phyloP scores from a whole-genome alignment of 2,113 vertebrate species.

The Xiphophorus maculatus region DNA sequence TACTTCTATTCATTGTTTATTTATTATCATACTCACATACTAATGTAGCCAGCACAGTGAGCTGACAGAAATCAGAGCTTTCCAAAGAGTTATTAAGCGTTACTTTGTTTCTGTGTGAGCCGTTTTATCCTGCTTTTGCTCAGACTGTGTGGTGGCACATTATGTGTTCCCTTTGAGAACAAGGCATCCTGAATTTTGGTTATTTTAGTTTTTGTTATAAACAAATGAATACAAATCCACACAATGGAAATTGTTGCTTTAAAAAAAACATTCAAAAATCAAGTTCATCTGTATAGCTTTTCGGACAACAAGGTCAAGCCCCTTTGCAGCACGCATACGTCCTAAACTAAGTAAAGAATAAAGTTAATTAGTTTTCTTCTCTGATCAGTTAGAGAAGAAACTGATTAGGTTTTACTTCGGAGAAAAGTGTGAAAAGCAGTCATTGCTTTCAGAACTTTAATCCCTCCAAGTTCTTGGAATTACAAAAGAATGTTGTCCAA shows the following conservation, averaged over 20 bases:
- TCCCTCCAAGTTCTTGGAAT: slow-evolving; percentile 66
- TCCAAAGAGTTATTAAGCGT: too few relatives aligned
- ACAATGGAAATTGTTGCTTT: neutral
- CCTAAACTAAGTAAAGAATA: slow-evolving; percentile 22
- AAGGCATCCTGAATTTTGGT: neutral
- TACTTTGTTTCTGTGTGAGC: too few relatives aligned
- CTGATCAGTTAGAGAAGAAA: slow-evolving; percentile 18
- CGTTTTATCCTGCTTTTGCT: too few relatives aligned
- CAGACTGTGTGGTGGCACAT: too few relatives aligned
- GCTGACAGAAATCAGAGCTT: neutral
- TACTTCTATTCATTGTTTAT: too few relatives aligned
- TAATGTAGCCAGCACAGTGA: neutral
- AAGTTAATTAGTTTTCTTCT: slow-evolving; percentile 42
- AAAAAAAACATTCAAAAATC: neutral
- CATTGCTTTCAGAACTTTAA: slow-evolving; percentile 62
- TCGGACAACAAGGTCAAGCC: neutral
- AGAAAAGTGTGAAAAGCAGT: slow-evolving; percentile 63
- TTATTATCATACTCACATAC: too few relatives aligned
- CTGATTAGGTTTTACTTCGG: slow-evolving; percentile 18
- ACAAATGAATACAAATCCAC: neutral
- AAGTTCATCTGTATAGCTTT: too few relatives aligned
- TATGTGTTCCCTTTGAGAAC: neutral
- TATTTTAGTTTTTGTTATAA: neutral
- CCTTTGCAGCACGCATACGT: slow-evolving; percentile 6
- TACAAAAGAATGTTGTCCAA: slow-evolving; percentile 71